phyloP scores from a whole-genome alignment of 2,113 vertebrate species.

The Axis porcinus region DNA sequence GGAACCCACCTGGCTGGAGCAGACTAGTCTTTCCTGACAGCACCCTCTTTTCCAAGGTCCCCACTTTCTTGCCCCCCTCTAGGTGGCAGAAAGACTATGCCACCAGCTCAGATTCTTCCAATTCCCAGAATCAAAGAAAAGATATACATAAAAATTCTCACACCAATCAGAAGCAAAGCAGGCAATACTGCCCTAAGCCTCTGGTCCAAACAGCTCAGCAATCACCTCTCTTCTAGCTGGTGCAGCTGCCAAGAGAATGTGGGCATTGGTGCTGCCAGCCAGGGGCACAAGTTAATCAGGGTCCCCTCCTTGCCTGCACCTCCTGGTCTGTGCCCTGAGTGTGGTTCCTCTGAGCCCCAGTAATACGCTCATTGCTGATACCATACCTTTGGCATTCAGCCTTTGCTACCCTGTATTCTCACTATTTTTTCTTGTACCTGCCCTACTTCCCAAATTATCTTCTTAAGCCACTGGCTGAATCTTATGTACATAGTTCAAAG shows the following conservation, averaged over 20 bases:
- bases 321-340: neutral
- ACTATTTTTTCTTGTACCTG: neutral
- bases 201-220: neutral
- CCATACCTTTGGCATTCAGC: neutral
- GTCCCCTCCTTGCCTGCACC: neutral
- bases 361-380: neutral
- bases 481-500: neutral
- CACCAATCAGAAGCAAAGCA: neutral
- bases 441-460: neutral
- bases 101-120: neutral
- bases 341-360: neutral
- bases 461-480: neutral
- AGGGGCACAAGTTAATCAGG: neutral
- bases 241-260: slow-evolving; percentile 13
- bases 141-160: neutral
- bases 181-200: neutral
- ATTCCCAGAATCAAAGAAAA: slow-evolving; percentile 19
- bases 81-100: neutral
- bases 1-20: neutral
- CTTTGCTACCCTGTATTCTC: neutral
- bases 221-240: neutral
- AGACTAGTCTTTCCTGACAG: neutral
- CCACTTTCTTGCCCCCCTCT: neutral
- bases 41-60: neutral
- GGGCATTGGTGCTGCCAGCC: neutral